Conservation (phyloP, 2,888 invertebrate genomes). For the Neria commutata region DNA sequence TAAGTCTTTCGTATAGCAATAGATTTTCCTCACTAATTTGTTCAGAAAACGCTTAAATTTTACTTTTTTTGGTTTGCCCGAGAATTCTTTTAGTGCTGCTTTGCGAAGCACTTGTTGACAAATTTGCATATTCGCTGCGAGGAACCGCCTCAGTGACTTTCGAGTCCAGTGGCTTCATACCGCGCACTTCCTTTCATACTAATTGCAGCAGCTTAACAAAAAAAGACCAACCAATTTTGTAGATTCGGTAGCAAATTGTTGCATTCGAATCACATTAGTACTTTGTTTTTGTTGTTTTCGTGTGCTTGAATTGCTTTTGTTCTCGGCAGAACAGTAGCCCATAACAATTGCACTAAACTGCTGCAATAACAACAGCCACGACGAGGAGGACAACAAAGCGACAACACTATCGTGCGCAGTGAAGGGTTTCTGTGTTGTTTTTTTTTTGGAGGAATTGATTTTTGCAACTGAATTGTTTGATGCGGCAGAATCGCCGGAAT, state of each 20-base stretch:
- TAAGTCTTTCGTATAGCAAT: no score
- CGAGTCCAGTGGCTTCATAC: no score
- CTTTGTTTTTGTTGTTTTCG: background rate
- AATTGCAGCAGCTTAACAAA: background rate
- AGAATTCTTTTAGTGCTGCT: no score
- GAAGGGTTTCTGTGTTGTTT: background rate
- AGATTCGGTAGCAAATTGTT: slow-evolving; percentile 52
- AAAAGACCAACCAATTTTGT: slow-evolving; percentile 15
- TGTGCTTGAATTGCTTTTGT: background rate
- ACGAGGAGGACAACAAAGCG: background rate
- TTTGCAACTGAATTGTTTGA: background rate
- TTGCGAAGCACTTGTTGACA: no score
- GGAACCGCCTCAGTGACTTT: no score
- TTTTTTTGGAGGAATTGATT: background rate
- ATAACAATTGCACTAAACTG: background rate
- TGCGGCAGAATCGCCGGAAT: no score
- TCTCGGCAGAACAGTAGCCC: background rate
- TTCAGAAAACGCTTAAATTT: no score
- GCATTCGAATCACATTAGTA: slow-evolving; percentile 38
- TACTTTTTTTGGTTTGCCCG: no score
- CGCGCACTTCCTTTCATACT: background rate
- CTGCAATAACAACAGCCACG: slow-evolving; percentile 34
- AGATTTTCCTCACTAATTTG: no score
- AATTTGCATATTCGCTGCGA: no score
- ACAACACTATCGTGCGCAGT: background rate